Evolutionary conservation across 2,888 invertebrate species (phyloP).

Genomic region (Eupithecia insigniata): DNA sequence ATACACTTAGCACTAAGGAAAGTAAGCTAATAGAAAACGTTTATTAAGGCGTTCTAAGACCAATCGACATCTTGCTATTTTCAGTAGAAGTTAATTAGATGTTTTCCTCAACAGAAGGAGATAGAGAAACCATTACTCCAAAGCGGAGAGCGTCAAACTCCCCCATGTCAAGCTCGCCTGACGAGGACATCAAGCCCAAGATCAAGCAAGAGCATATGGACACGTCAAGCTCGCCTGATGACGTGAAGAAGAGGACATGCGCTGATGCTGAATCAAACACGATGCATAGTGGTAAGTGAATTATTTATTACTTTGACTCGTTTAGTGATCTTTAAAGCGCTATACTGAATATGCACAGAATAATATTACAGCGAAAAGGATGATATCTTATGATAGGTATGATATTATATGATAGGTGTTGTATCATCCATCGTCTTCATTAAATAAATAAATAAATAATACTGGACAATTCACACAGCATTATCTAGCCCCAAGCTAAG

Average conservation of each 20-base stretch:
- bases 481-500: too few relatives aligned
- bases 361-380: neutral
- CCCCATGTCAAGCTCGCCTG: constrained; percentile 80
- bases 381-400: too few relatives aligned
- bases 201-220: constrained; percentile 89
- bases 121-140: constrained; percentile 85
- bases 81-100: neutral
- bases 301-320: neutral
- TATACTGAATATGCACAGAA: neutral
- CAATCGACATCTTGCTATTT: neutral
- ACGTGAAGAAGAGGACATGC: constrained; percentile 90
- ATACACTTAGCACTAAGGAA: too few relatives aligned
- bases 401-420: too few relatives aligned
- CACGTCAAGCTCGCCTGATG: constrained; percentile 86
- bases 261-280: constrained; percentile 96
- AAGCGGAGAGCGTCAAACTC: constrained; percentile 85
- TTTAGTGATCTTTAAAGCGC: neutral
- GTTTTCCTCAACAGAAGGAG: constrained; percentile 59
- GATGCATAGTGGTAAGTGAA: constrained; percentile 92
- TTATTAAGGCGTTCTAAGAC: neutral
- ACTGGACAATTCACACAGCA: too few relatives aligned
- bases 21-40: too few relatives aligned
- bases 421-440: too few relatives aligned
- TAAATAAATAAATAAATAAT: too few relatives aligned
- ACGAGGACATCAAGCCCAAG: constrained; percentile 80